Evolutionary conservation across 2,797 vertebrate genomes (phyloP), one percentile per base, ranked within the genome.

Genomic region (Austrolebias charrua): DNA sequence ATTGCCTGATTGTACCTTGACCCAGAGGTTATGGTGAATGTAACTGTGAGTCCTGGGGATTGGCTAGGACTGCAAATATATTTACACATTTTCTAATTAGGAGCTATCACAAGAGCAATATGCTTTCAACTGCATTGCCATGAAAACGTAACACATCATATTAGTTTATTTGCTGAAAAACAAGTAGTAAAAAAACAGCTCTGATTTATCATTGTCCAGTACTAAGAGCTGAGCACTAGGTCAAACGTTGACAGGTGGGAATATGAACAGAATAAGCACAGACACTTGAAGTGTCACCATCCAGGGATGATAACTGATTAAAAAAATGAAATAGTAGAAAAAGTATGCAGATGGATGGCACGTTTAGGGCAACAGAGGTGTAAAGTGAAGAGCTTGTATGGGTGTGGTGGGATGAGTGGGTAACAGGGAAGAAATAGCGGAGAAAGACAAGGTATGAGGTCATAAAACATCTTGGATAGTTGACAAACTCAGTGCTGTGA

Each of bases 21-120:
- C 69, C 75, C 44, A 49, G 55, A 76, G 74, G 71, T 75, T 45
- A 67, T 74, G 80, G 74, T 75, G 73, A 80, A 74, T 80, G 69
- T 73, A 79, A 78, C 78, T 78, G 55, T 55, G 79, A 82, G 81
- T 83, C 82, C 78, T 16, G 54, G 75, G 75, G 85, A 85, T 63
- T 72, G 82, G 54, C 79, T 86, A 43, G 66, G 69, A 66, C 72
- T 69, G 71, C 60, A 77, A 46, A 76, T 78, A 79, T 71, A 87
- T 89, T 85, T 83, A 81, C 72, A 75, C 88, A 65, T 92, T 91
- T 89, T 87, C 84, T 91, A 93, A 94, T 93, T 92, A 92, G 87
- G 51, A 66, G 66, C 73, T 85, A 85, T 90, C 87, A 86, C 73
- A 82, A 87, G 76, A 85, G 75, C 80, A 69, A 83, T 80, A 63